These are phyloP conservation scores for Melanaphis sacchari DNA, from an alignment of 1,140 invertebrate genomes.

Conservation along the genomic window DNA sequence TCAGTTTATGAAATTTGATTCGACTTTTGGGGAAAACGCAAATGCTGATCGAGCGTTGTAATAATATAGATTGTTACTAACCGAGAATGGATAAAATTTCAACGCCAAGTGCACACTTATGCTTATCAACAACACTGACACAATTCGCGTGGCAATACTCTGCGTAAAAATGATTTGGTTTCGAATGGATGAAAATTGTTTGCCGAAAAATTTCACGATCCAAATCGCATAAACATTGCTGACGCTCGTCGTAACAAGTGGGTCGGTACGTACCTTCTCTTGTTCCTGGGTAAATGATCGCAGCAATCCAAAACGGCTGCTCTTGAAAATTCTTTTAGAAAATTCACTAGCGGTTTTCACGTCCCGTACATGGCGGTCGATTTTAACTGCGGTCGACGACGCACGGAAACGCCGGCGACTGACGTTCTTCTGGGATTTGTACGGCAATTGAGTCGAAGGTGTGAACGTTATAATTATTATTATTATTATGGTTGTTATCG, in stretches of 20 bases:
- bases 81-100: neutral
- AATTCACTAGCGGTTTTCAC: neutral
- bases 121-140: neutral
- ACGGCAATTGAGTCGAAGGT: neutral
- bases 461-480: neutral
- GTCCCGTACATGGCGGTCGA: constrained; percentile 29
- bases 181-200: neutral
- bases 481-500: neutral
- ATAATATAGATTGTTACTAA: neutral
- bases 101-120: neutral
- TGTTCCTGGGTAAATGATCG: neutral
- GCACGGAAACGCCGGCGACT: constrained; percentile 1
- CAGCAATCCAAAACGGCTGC: neutral
- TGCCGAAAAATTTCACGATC: neutral
- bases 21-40: neutral
- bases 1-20: neutral
- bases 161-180: neutral
- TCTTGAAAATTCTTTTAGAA: neutral
- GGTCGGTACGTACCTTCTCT: neutral
- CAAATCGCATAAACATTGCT: neutral
- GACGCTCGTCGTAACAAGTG: neutral
- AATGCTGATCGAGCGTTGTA: neutral
- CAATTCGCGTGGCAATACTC: neutral
- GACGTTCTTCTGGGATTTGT: neutral
- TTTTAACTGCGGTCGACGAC: neutral